Evolutionary conservation across 35 echinoderm and acorn worm genomes (phyloP).

Genomic region (Hemicentrotus pulcherrimus): DNA sequence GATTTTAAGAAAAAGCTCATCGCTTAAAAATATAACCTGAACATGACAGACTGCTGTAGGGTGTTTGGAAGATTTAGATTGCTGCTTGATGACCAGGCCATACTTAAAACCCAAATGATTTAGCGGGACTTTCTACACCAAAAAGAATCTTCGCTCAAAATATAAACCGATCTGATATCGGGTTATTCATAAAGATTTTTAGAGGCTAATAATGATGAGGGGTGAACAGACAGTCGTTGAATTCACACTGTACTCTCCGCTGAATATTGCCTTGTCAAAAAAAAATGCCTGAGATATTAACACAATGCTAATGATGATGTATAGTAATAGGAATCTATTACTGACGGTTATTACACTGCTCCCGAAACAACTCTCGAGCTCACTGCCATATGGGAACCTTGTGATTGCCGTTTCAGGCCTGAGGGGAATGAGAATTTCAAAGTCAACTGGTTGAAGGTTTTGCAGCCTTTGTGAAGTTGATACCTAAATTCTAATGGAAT

Average conservation of each 20-base stretch:
- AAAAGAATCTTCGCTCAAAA: not conserved
- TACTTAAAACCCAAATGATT: not conserved
- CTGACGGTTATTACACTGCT: not conserved
- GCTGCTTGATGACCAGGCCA: not conserved
- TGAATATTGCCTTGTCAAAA: too few relatives aligned
- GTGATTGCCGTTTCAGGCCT: too few relatives aligned
- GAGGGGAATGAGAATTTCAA: too few relatives aligned
- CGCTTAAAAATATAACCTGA: not conserved
- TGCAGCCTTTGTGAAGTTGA: not conserved
- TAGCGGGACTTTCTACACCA: not conserved
- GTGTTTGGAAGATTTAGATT: not conserved
- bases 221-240: not conserved
- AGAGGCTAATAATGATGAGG: not conserved
- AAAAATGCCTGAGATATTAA: not conserved
- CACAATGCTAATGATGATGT: not conserved
- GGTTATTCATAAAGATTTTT: not conserved
- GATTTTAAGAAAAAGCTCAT: not conserved
- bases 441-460: not conserved
- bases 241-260: not conserved
- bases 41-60: not conserved
- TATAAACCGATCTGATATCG: not conserved
- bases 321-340: not conserved
- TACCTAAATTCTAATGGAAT: not conserved
- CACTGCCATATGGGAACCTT: too few relatives aligned
- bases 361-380: not conserved